These are phyloP conservation scores for Drosophila kohkoa DNA, from an alignment of 1,140 invertebrate species.

Conservation along the genomic window DNA sequence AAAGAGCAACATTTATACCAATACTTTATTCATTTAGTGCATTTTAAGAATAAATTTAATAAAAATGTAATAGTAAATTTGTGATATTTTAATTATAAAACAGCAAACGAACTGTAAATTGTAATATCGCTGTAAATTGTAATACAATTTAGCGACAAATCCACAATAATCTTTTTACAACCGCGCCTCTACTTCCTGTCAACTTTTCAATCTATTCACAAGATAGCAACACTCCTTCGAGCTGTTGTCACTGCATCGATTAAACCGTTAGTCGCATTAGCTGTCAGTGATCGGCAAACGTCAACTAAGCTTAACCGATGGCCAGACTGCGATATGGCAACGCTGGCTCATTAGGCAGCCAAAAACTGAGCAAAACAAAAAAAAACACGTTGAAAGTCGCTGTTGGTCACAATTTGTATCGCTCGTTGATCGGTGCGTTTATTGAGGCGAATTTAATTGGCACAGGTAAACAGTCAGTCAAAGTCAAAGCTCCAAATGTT, in stretches of 20 bases:
- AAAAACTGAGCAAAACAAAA: slow-evolving; percentile 18
- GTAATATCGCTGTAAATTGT: too few species aligned
- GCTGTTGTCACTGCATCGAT: slow-evolving; percentile 27
- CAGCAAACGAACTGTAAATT: too few species aligned
- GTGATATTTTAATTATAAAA: too few species aligned
- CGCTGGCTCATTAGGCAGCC: slow-evolving; percentile 62
- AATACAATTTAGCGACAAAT: too few species aligned
- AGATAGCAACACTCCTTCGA: slow-evolving; percentile 16
- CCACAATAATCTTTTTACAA: neutral
- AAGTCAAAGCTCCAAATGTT: slow-evolving; percentile 52
- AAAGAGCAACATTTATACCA: too few species aligned
- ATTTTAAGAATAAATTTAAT: too few species aligned
- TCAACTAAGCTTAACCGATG: slow-evolving; percentile 30
- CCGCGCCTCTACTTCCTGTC: neutral
- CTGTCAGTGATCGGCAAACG: slow-evolving; percentile 37
- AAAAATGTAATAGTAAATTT: too few species aligned
- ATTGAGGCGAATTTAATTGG: slow-evolving; percentile 76
- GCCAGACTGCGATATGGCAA: slow-evolving; percentile 41
- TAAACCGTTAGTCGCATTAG: slow-evolving; percentile 29
- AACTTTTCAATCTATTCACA: neutral
- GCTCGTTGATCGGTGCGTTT: slow-evolving; percentile 56
- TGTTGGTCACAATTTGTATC: slow-evolving; percentile 66
- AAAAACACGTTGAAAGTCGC: slow-evolving; percentile 61
- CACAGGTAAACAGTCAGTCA: slow-evolving; percentile 76
- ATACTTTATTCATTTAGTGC: too few species aligned